These are phyloP conservation scores for Zosterops borbonicus DNA, from an alignment of 2,113 vertebrate genomes.

Conservation along the genomic window DNA sequence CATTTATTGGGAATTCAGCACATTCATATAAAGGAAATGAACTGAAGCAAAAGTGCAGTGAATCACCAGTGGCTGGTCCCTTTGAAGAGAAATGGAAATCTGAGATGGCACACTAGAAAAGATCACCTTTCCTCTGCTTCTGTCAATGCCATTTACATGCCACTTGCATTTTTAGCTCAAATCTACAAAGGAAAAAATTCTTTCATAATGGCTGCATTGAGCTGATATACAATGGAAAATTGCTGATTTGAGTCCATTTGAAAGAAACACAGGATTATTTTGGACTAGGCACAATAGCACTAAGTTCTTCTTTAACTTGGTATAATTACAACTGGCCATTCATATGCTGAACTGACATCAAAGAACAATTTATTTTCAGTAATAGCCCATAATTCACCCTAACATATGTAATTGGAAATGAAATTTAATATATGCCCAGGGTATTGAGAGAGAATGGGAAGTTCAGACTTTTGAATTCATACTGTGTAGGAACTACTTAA, in stretches of 20 bases:
- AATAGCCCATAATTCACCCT: slow-evolving; percentile 13
- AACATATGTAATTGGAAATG: neutral
- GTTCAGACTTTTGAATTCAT: neutral
- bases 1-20: neutral
- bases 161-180: neutral
- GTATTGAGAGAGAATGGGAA: neutral
- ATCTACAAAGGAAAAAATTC: neutral
- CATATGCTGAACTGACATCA: neutral
- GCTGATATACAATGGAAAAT: neutral
- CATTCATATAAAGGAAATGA: neutral
- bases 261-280: neutral
- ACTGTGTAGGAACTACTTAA: neutral
- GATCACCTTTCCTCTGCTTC: neutral
- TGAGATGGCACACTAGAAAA: neutral
- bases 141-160: neutral
- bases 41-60: neutral
- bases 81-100: neutral
- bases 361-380: slow-evolving; percentile 41
- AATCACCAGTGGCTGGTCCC: neutral
- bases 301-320: neutral
- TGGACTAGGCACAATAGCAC: neutral
- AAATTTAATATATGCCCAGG: slow-evolving; percentile 7
- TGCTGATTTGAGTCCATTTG: neutral
- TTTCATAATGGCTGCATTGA: neutral
- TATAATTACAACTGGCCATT: neutral